A percentile compares a stretch with the other conserved stretches of the same genome.
Conservation (phyloP, 2,113 vertebrate genomes). For the Corvus moneduloides region DNA sequence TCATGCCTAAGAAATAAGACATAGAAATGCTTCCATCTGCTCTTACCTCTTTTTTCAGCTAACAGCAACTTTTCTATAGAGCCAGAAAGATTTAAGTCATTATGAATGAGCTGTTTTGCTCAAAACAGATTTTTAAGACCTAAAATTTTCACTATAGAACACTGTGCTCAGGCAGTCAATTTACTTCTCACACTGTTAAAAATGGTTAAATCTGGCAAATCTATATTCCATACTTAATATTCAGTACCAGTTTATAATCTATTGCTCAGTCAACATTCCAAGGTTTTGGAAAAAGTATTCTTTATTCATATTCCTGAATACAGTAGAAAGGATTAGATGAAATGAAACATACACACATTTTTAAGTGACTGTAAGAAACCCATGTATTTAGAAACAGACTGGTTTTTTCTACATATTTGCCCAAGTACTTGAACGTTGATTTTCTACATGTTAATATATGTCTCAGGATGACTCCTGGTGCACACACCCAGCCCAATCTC, state of each 20-base stretch:
- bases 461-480: background rate
- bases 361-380: accelerated
- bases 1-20: background rate
- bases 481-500: accelerated
- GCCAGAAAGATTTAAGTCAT: background rate
- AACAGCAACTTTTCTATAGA: background rate
- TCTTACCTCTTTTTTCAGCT: background rate
- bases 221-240: background rate
- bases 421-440: background rate
- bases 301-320: background rate
- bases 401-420: background rate
- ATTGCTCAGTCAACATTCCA: background rate
- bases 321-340: background rate
- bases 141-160: background rate
- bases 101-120: background rate
- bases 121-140: background rate
- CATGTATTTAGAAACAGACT: background rate
- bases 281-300: background rate
- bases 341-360: background rate
- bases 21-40: background rate
- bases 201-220: background rate
- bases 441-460: background rate
- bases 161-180: background rate
- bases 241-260: background rate
- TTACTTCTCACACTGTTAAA: background rate